Evolutionary conservation across 2,113 vertebrate species (phyloP), one percentile per base, ranked within the genome.

Genomic region (Cercocebus atys): DNA sequence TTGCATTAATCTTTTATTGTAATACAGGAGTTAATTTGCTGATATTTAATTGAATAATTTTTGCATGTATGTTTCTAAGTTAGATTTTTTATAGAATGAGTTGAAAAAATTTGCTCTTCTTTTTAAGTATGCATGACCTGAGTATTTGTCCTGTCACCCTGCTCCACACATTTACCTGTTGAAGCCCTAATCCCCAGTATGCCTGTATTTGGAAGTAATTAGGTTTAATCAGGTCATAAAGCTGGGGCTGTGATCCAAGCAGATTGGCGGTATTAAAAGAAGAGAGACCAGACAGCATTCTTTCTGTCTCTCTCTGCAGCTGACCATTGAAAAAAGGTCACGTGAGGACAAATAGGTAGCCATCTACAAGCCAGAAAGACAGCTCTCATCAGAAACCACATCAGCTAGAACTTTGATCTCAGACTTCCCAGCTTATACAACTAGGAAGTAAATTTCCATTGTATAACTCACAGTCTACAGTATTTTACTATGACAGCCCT

Each of bases 31-130:
- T 43, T 83, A 73, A 50, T 80, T 57, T 79, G 35, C 52, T 43
- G 76, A 47, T 92, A 75, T 76, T 76, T 92, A 94, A 85, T n/a
- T 73, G 68, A 79, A n/a, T 50, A 70, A 18, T 83, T 35, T 95
- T 83, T 87, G 30, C n/a, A 22, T 88, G 16, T 86, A 22, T n/a
- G 9, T 85, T 75, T 78, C 78, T 82, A 68, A 50, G 27, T 80
- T 61, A 75, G 50, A 50, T 40, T 43, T 20, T 57, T 81, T 38
- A 27, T 22, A 79, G 27, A 66, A 52, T 66, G 11, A 32, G 12
- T 85, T 52, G 75, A 64, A 47, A 40, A 55, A 38, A 12, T 61
- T 23, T 86, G n/a, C 2, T 92, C 64, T 79, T 72, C 20, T 13
- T 94, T 70, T 57, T 52, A n/a, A 8, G 1, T 5, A 50, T 8